These are phyloP conservation scores for Trichogramma pretiosum DNA, from an alignment of 1,140 invertebrate species.

Conservation along the genomic window DNA sequence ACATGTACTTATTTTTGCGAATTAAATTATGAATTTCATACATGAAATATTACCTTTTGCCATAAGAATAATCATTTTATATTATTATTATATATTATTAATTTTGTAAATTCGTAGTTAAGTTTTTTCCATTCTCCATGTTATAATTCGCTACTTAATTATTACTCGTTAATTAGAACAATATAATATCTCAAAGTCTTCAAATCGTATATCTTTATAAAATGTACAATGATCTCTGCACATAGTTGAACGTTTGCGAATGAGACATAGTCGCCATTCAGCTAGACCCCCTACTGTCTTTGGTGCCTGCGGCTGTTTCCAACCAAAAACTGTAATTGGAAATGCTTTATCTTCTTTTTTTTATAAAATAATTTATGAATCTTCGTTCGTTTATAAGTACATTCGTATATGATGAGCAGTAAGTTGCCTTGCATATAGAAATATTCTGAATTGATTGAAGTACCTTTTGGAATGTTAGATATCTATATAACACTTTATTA, in stretches of 20 bases:
- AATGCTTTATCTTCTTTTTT: slow-evolving; percentile 39
- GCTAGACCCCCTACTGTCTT: slow-evolving; percentile 44
- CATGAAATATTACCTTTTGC: no score
- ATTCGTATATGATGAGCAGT: no score
- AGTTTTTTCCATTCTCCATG: no score
- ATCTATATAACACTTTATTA: neutral
- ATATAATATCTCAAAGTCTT: slow-evolving; percentile 11
- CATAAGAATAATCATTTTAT: no score
- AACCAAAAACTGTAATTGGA: slow-evolving; percentile 45
- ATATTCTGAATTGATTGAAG: neutral
- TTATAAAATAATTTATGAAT: slow-evolving; percentile 32
- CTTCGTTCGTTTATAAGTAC: no score
- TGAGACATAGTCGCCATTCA: slow-evolving; percentile 46
- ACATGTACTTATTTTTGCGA: no score
- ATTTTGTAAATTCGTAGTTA: no score
- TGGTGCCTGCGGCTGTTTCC: slow-evolving; percentile 43
- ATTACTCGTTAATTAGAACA: slow-evolving; percentile 1
- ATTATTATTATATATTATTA: no score
- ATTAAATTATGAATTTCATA: no score
- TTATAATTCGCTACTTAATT: neutral
- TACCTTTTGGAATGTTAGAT: neutral
- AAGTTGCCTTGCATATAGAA: neutral
- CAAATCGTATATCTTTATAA: no score
- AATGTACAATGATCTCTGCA: no score
- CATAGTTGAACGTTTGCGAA: slow-evolving; percentile 22